A percentile compares a stretch with the other conserved stretches of the same genome.
phyloP scores from a whole-genome alignment of 37 sponge, comb jelly and placozoan genomes.

The Chondrosia reniformis region DNA sequence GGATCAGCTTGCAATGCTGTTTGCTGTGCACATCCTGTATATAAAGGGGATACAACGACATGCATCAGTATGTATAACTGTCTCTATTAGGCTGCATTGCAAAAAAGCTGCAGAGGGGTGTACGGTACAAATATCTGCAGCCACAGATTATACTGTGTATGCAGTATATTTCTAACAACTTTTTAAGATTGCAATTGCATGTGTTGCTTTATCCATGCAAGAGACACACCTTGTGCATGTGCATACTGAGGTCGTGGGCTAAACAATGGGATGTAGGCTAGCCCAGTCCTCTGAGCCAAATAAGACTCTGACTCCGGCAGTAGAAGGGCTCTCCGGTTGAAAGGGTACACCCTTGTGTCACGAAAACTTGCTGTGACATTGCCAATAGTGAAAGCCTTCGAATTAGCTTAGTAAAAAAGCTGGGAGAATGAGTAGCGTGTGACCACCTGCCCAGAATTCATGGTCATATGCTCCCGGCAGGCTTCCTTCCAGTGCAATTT shows the following conservation, averaged over 20 bases:
- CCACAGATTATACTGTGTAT: not conserved
- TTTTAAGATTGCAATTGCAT: too few relatives aligned
- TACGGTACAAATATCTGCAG: not conserved
- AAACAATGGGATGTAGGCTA: not conserved
- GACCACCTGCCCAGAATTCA: constrained; percentile 30
- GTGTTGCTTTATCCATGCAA: too few relatives aligned
- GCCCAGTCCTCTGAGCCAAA: not conserved
- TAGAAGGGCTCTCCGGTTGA: not conserved
- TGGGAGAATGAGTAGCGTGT: not conserved
- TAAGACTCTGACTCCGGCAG: not conserved
- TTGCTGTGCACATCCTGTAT: not conserved
- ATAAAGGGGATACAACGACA: not conserved
- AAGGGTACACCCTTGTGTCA: constrained; percentile 12
- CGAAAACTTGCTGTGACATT: constrained; percentile 21
- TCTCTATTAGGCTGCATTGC: not conserved
- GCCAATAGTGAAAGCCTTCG: constrained; percentile 15
- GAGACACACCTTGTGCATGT: not conserved
- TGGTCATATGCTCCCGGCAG: constrained; percentile 25
- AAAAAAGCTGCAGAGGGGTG: not conserved
- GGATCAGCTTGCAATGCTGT: not conserved
- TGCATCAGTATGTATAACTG: not conserved
- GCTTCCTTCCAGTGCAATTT: constrained; percentile 28
- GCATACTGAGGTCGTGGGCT: not conserved
- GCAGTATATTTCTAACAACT: not conserved
- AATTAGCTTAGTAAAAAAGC: constrained; percentile 17